Conservation (phyloP, 2,797 vertebrate genomes). For the Sphenopsis melanotis region DNA sequence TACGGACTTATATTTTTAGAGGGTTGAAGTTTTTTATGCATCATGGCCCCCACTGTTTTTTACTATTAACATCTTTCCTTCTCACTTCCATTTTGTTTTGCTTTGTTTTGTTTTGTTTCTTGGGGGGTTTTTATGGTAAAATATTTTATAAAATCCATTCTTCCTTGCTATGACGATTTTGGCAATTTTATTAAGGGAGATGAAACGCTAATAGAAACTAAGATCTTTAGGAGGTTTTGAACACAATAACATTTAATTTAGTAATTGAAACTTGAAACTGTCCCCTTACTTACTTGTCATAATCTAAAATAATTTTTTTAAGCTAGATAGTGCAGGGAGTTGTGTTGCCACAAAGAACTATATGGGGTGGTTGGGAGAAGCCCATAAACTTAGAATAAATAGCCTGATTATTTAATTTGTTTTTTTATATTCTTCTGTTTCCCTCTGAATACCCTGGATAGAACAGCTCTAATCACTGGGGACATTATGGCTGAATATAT, state of each 20-base stretch:
- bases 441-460: neutral
- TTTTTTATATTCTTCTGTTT: neutral
- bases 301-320: neutral
- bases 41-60: neutral
- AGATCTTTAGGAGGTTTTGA: neutral
- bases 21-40: neutral
- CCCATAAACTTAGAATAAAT: neutral
- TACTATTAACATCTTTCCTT: neutral
- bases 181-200: neutral
- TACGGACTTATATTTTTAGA: neutral
- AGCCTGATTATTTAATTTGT: neutral
- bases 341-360: neutral
- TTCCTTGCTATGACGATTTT: neutral
- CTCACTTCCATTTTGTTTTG: rapidly evolving
- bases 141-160: neutral
- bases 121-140: neutral
- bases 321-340: neutral
- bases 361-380: neutral
- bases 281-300: neutral
- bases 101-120: neutral
- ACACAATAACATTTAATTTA: neutral
- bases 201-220: neutral
- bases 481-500: neutral
- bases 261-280: neutral
- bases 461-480: neutral